Base-by-base conservation (phyloP, 1,140 invertebrate genomes). In the Euborellia annulipes region DNA sequence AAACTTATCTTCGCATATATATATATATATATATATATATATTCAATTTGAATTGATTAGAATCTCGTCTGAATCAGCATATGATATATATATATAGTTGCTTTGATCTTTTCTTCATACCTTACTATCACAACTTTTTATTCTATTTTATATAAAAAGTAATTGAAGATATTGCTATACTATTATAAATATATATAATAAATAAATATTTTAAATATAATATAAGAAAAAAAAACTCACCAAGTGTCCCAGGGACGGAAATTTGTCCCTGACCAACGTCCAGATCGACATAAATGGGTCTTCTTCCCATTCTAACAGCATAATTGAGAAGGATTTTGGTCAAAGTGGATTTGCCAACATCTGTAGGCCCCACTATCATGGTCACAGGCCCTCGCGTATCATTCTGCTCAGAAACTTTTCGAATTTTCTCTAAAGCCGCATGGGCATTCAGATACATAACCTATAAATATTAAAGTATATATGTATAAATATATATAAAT, bases 191-290 rank as follows among this genome's bases (percentile, higher is more conserved):
- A n/a, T n/a, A n/a, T n/a, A n/a, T n/a, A n/a, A n/a, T n/a, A n/a
- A n/a, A n/a, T n/a, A n/a, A n/a, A n/a, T n/a, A n/a, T n/a, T n/a
- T n/a, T n/a, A n/a, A n/a, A n/a, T n/a, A n/a, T n/a, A n/a, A n/a
- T n/a, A n/a, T n/a, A n/a, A n/a, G n/a, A n/a, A n/a, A n/a, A n/a
- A n/a, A n/a, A 30, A 43, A 53, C 58, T 56, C 55, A 79, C 80
- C 88, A 41, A 96, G 76, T 36, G 87, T 92, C 13, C 91, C 91
- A 9, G 92, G 89, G 41, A 96, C 79, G 18, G 87, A 87, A 51
- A 96, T 89, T 30, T 81, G 73, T 2, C 90, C 92, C 68, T 98
- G 92, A 8, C 91, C 93, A 8, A 97, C 86, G 73, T 99, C 95
- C 13, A 98, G 65, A 62, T 99, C 95, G 2, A 96, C 88, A 64